Percentiles rank a stretch among this genome's conserved stretches.
Conservation (phyloP, 2,888 invertebrate species). For the Halocaridina rubra region DNA sequence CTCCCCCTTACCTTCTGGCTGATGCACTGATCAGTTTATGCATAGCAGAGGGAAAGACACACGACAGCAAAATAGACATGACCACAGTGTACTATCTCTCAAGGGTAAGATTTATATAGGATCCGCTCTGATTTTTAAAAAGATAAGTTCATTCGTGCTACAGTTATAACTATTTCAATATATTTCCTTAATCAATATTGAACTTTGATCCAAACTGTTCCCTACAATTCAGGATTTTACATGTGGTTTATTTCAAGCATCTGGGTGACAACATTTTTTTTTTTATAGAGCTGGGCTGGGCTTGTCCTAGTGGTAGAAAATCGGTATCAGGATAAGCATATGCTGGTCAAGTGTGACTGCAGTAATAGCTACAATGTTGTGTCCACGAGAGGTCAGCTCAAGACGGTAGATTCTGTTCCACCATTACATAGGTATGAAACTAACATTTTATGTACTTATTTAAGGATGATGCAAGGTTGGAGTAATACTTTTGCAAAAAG, state of each 20-base stretch:
- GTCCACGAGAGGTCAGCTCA: constrained; percentile 91
- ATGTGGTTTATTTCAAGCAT: too few species aligned
- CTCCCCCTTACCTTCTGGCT: constrained; percentile 86
- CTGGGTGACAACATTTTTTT: too few species aligned
- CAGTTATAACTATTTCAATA: background rate
- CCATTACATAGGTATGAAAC: constrained; percentile 92
- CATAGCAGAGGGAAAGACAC: constrained; percentile 86
- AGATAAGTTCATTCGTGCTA: too few species aligned
- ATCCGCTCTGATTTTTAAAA: too few species aligned
- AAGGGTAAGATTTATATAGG: too few species aligned
- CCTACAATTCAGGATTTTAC: too few species aligned
- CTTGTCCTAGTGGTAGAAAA: constrained; percentile 97
- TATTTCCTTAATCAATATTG: background rate
- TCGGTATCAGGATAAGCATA: constrained; percentile 92
- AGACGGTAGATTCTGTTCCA: constrained; percentile 94
- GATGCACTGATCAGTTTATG: constrained; percentile 94
- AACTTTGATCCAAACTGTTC: background rate
- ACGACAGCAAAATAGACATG: constrained; percentile 95
- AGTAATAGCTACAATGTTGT: constrained; percentile 97
- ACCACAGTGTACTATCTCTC: constrained; percentile 91
- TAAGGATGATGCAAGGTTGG: background rate
- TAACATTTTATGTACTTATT: too few species aligned
- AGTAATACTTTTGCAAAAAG: background rate
- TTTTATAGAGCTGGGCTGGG: constrained; percentile 87
- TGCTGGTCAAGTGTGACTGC: constrained; percentile 97